These are phyloP conservation scores for Neogale vison DNA, from an alignment of 2,113 vertebrate species.

Conservation along the genomic window DNA sequence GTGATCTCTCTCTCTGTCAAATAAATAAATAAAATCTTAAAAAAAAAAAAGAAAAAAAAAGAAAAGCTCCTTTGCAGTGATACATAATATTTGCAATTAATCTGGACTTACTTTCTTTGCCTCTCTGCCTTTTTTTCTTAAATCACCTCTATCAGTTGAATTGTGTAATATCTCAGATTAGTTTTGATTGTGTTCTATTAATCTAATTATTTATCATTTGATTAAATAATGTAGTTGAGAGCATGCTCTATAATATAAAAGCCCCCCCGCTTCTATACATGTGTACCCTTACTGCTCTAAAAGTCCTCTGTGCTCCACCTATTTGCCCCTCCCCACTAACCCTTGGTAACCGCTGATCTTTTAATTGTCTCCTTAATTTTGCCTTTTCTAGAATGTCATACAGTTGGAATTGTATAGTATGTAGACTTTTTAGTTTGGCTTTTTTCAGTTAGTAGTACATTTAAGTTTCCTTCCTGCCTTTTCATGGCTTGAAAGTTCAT, in stretches of 20 bases:
- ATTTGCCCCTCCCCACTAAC: background rate
- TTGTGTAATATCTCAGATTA: background rate
- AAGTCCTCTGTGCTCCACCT: background rate
- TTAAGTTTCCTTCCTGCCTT: background rate
- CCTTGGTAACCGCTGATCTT: background rate
- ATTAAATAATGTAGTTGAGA: background rate
- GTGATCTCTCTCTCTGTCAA: too few relatives aligned
- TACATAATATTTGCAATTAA: background rate
- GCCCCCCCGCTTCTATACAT: background rate
- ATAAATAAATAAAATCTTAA: too few relatives aligned
- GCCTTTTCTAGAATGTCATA: background rate
- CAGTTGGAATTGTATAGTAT: background rate
- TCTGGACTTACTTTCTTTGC: background rate
- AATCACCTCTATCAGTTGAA: background rate
- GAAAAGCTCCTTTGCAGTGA: background rate
- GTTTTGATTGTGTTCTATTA: background rate
- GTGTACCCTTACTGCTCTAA: background rate
- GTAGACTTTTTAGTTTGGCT: background rate
- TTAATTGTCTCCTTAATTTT: background rate
- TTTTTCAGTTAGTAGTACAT: background rate
- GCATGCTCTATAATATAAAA: background rate
- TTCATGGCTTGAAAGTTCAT: background rate
- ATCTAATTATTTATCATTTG: conserved; percentile 10
- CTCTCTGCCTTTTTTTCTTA: background rate
- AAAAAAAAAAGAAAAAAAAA: too few relatives aligned